phyloP scores from a whole-genome alignment of 2,888 invertebrate species.

The Lasioglossum morio region DNA sequence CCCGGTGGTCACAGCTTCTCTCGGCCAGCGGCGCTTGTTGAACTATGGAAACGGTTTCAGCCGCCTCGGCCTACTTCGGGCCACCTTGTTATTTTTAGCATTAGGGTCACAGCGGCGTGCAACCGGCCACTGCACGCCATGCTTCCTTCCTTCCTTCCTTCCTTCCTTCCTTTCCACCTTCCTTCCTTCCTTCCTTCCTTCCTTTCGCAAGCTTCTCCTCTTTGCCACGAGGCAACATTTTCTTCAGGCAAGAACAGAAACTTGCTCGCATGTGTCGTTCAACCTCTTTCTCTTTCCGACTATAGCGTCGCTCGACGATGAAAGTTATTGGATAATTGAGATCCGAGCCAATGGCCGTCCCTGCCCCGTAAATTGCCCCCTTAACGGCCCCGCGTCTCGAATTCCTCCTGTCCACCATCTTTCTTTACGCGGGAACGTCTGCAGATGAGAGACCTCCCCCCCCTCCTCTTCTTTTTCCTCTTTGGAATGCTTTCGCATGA shows the following conservation, averaged over 20 bases:
- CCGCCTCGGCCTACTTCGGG: slow-evolving; percentile 77
- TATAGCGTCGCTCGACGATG: slow-evolving; percentile 8
- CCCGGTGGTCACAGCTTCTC: slow-evolving; percentile 54
- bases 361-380: slow-evolving; percentile 38
- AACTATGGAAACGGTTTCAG: slow-evolving; percentile 80
- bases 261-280: slow-evolving; percentile 37
- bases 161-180: slow-evolving; percentile 40
- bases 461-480: neutral
- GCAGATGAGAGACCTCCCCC: neutral
- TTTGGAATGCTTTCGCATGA: neutral
- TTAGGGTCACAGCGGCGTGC: slow-evolving; percentile 78
- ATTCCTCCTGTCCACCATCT: slow-evolving; percentile 15
- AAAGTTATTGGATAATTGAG: slow-evolving; percentile 56
- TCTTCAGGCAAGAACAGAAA: neutral
- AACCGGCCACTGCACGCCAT: slow-evolving; percentile 60
- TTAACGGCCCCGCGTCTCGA: slow-evolving; percentile 11
- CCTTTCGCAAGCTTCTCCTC: neutral
- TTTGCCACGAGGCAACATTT: neutral
- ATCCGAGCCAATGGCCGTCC: slow-evolving; percentile 17
- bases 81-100: slow-evolving; percentile 80
- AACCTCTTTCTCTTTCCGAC: slow-evolving; percentile 10
- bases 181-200: neutral
- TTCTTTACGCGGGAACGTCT: neutral
- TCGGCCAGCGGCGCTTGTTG: slow-evolving; percentile 67
- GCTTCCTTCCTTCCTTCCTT: slow-evolving; percentile 64